Base-by-base conservation (phyloP, 2,797 vertebrate species). In the Intellagama lesueurii region DNA sequence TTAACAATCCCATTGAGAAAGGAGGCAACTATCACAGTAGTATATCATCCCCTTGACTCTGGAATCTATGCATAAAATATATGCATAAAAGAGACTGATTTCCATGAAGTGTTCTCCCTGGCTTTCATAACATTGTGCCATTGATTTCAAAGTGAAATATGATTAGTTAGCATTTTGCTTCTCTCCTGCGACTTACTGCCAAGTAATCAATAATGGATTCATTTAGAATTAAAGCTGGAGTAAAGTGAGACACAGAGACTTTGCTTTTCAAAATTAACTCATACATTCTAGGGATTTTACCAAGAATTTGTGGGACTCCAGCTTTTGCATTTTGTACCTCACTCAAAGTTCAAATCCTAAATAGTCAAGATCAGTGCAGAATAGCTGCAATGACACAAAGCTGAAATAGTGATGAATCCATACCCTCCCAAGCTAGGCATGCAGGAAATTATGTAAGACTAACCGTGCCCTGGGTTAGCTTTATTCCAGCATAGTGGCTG, bases 91-190 rank as follows among this genome's bases (percentile, higher is more conserved):
- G 88, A 94, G 86, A 60, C 84, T 90, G 81, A 95, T 96, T 94
- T 95, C 90, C 90, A 26, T 64, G 79, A 87, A 81, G 85, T 91
- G 91, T 91, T 94, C 93, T 92, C 95, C 28, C 44, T 88, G 89
- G 87, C 87, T 94, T 94, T 95, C 90, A 86, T 78, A 94, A 90
- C 47, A 83, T 88, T 90, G 68, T 89, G 64, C n/a, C 89, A 96
- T 95, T 93, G 94, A 96, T 96, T 96, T 96, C 93, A 94, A 92
- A 89, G 92, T 93, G 95, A 91, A 92, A 93, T 93, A 86, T 93
- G 92, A 96, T 96, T 95, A 94, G 91, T 93, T 96, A 94, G 92
- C 89, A 93, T 94, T 96, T 95, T 95, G 72, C 52, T 90, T 93
- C 68, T 90, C 89, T 91, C 78, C 22, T 87, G 69, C 92, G 91